Percentiles rank a stretch among this genome's conserved stretches.
Evolutionary conservation across 2,888 invertebrate genomes (phyloP).

Genomic region (Chymomyza fuscimana): DNA sequence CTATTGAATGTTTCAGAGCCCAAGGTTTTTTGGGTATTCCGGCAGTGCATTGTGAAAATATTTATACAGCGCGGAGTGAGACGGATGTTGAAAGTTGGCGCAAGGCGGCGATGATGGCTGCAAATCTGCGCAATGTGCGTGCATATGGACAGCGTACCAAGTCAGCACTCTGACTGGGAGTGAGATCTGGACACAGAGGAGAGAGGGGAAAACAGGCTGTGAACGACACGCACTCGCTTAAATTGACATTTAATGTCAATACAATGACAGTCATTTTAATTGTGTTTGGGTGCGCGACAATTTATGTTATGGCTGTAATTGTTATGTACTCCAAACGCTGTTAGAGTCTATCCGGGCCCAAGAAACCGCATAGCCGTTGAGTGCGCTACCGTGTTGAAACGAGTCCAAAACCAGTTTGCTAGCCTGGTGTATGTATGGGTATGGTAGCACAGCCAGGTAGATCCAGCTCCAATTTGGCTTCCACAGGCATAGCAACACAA

Average conservation of each 20-base stretch:
- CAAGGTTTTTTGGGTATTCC: slow-evolving; percentile 23
- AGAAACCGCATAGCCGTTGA: neutral
- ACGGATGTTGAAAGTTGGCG: slow-evolving; percentile 55
- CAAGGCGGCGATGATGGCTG: slow-evolving; percentile 33
- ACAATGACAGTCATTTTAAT: slow-evolving; percentile 76
- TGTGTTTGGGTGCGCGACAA: slow-evolving; percentile 71
- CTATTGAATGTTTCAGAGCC: slow-evolving; percentile 57
- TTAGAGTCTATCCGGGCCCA: slow-evolving; percentile 14
- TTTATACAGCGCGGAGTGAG: slow-evolving; percentile 59
- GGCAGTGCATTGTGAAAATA: slow-evolving; percentile 53
- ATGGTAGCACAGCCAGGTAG: slow-evolving; percentile 32
- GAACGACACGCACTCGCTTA: slow-evolving; percentile 72
- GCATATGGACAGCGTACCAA: neutral
- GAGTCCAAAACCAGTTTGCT: slow-evolving; percentile 44
- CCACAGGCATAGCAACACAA: slow-evolving; percentile 43
- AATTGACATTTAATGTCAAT: slow-evolving; percentile 78
- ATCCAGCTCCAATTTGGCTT: slow-evolving; percentile 44
- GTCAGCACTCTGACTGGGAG: neutral
- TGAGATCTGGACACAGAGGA: slow-evolving; percentile 5
- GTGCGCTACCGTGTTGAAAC: slow-evolving; percentile 46
- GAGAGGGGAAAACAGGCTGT: slow-evolving; percentile 34
- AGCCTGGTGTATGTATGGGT: slow-evolving; percentile 14
- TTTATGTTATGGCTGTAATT: slow-evolving; percentile 71
- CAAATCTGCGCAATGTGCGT: slow-evolving; percentile 27
- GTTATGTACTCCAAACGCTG: slow-evolving; percentile 36